Evolutionary conservation across 2,797 vertebrate species (phyloP).

Genomic region (Ficedula albicollis): DNA sequence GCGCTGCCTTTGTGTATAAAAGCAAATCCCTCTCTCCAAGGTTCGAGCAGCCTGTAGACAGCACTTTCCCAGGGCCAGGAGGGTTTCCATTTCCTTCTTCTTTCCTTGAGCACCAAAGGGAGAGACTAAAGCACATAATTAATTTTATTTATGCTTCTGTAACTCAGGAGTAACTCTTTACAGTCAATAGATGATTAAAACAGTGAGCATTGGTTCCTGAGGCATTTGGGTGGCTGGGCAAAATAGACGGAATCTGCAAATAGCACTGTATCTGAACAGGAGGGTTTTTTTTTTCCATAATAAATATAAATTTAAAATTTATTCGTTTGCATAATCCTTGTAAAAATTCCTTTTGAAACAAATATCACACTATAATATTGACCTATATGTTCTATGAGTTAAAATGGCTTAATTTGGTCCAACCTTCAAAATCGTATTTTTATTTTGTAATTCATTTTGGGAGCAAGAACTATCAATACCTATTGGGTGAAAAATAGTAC

Average conservation of each 20-base stretch:
- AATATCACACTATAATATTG: neutral
- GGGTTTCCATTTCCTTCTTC: neutral
- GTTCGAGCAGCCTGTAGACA: neutral
- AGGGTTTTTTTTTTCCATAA: neutral
- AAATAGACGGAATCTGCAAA: neutral
- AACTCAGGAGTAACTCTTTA: neutral
- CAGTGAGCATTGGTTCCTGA: neutral
- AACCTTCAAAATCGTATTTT: neutral
- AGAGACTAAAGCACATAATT: neutral
- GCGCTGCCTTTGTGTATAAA: accelerated
- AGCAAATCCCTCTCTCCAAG: neutral
- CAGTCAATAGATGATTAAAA: neutral
- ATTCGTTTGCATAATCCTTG: neutral
- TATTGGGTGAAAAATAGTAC: neutral
- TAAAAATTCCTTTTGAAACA: neutral
- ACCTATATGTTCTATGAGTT: neutral
- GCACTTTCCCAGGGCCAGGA: neutral
- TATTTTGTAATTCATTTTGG: neutral
- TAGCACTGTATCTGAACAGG: neutral
- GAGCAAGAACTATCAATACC: neutral
- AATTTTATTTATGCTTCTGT: neutral
- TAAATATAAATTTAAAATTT: neutral
- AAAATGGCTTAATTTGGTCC: neutral
- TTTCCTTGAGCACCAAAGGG: neutral
- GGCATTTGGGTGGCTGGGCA: neutral